These are phyloP conservation scores for Petrocephalus microphthalmus DNA, from an alignment of 2,113 vertebrate species.

Conservation along the genomic window DNA sequence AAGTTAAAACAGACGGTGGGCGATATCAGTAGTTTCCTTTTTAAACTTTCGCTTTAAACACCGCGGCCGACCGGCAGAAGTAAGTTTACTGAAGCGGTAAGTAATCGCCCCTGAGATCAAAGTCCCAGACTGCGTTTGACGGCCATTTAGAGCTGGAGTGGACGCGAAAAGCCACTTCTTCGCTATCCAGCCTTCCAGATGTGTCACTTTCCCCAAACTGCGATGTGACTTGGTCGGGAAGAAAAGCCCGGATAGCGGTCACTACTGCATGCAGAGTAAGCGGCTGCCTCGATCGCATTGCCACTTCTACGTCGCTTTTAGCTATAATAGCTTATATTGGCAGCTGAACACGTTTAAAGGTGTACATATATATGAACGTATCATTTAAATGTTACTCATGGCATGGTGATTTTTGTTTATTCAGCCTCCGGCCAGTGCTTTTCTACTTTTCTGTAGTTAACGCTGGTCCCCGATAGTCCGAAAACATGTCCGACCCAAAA, in stretches of 20 bases:
- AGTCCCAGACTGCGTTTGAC: not conserved
- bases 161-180: not conserved
- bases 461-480: not conserved
- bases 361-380: not conserved
- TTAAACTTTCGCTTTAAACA: not conserved
- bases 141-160: not conserved
- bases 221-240: not conserved
- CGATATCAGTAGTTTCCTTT: not conserved
- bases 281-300: not conserved
- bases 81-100: not conserved
- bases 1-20: not conserved
- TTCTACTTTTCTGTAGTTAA: not conserved
- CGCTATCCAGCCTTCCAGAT: not conserved
- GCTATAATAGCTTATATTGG: not conserved
- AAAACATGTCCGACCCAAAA: constrained; percentile 6
- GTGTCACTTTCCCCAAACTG: not conserved
- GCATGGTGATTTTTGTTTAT: not conserved
- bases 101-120: not conserved
- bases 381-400: not conserved
- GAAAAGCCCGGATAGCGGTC: not conserved
- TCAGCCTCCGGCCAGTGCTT: not conserved
- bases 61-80: not conserved
- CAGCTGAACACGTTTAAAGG: not conserved
- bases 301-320: not conserved
- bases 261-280: not conserved